Evolutionary conservation across 2,113 vertebrate genomes (phyloP), one percentile per base, ranked within the genome.

Genomic region (Cebus imitator): DNA sequence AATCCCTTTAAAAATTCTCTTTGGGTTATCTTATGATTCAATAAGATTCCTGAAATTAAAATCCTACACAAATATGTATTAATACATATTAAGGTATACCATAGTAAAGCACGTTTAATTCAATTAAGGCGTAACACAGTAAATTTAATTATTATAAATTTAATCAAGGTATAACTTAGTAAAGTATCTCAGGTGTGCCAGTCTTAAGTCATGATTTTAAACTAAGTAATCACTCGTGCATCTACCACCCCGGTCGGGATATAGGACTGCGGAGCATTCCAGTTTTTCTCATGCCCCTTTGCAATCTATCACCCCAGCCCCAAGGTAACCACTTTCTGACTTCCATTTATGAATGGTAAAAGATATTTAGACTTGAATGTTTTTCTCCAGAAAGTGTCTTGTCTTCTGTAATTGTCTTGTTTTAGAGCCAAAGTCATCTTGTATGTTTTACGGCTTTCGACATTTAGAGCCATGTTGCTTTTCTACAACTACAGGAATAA

Each of bases 11-110:
- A 84, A 90, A 87, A 13, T 80, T 84, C 30, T 35, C 82, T 84
- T 80, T 68, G 76, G n/a, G 0, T 64, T 86, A 78, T n/a, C 40
- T 81, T 35, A 78, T 66, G 86, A 90, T 25, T 93, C 27, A 87
- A 14, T 81, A 73, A 57, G 48, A 68, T 84, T 81, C 23, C n/a
- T 85, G 64, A 89, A 76, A 52, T 68, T 80, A 95, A 92, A 95
- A 70, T 87, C 20, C 45, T 45, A 4, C 2, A 8, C 25, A 58
- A 35, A 12, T 16, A 57, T 35, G 4, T 75, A 32, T 89, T 87
- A 70, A 43, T 48, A 30, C 8, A 30, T 72, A 87, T 35, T 45
- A 94, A 78, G 21, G 8, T 58, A 64, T 66, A 58, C n/a, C 2
- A 57, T 25, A 50, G 1, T 45, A 50, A 16, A 75, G 17, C 23